Evolutionary conservation across 2,888 invertebrate species (phyloP), one percentile per base, ranked within the genome.

Genomic region (Dendrolimus pini): DNA sequence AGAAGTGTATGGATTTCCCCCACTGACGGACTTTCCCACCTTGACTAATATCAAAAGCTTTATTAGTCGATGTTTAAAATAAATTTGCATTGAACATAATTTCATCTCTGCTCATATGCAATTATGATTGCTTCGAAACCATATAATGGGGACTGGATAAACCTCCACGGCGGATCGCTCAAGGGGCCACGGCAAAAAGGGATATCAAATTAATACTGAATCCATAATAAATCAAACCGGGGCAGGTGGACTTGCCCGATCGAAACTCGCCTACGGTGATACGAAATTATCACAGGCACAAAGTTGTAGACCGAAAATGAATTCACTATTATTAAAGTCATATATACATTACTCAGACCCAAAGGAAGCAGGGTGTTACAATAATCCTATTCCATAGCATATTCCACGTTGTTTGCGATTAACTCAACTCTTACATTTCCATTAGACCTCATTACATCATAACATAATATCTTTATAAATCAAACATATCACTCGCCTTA

Each of bases 141-240:
- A 82, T 86, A 86, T 89, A 89, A 89, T 87, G 84, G 88, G 72
- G 82, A 77, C 78, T 72, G 80, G 75, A 75, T 78, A 77, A 78
- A 76, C 78, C 85, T 80, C 78, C 74, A 70, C 80, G 78, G 80
- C 78, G 70, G 72, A 89, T 84, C 86, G 90, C 90, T 89, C 79
- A 86, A 89, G 90, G 90, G 89, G 85, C 77, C 76, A 78, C 70
- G 77, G 85, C 87, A 88, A 87, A 87, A 89, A 88, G 89, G 90
- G 83, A 89, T 89, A 90, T 89, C 89, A 89, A 89, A 90, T 90
- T 90, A 90, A 89, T 90, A 86, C 83, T 88, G 89, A 89, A 89
- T 90, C 84, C 89, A 88, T 89, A 89, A 90, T 90, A 90, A 90
- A 90, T 90, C 90, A 89, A 85, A 83, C 72, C 70, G 65, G 76